Base-by-base conservation (phyloP, 2,797 vertebrate species). In the Chromobotia macracanthus region DNA sequence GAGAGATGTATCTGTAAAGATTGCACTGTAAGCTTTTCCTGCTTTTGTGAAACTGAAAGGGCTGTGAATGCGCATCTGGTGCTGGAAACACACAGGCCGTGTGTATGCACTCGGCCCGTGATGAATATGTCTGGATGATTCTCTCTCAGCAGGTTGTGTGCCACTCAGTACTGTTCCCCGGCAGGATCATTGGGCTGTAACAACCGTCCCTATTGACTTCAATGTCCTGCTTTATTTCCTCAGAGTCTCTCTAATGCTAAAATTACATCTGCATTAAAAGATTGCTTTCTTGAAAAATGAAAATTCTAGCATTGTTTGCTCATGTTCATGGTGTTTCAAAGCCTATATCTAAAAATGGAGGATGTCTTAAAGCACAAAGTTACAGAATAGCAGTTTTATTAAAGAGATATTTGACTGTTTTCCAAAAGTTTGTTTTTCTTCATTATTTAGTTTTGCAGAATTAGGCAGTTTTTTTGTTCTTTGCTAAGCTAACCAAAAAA, bases 121-220 rank as follows among this genome's bases (percentile, higher is more conserved):
- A 76, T 86, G 87, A 90, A 90, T 82, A 87, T 81, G 56, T 21
- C 64, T 83, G 82, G 81, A 83, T 88, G 82, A 88, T 87, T 87
- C 82, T 56, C 68, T 80, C 84, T 88, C 84, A 71, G 85, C 81
- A 87, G 87, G 85, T 88, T 89, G 90, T 90, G 88, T 92, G 90
- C 86, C 89, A 90, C 87, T 61, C 82, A 2, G 89, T 88, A 86
- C 89, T 89, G 87, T 85, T 86, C 89, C 87, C 88, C 76, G 64
- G 21, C 84, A 79, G 87, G 86, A 88, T 72, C 72, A 85, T 72
- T 64, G 76, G 80, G 72, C 64, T 60, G 60, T 77, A 68, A 65
- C 67, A 69, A 82, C 60, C 63, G 75, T 81, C 44, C 28, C 67
- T 50, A 58, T 60, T 84, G 84, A 77, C 85, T 84, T 66, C 25